A percentile compares a stretch with the other conserved stretches of the same genome.
Conservation (phyloP, 2,888 invertebrate genomes). For the Metallyticus violacea region DNA sequence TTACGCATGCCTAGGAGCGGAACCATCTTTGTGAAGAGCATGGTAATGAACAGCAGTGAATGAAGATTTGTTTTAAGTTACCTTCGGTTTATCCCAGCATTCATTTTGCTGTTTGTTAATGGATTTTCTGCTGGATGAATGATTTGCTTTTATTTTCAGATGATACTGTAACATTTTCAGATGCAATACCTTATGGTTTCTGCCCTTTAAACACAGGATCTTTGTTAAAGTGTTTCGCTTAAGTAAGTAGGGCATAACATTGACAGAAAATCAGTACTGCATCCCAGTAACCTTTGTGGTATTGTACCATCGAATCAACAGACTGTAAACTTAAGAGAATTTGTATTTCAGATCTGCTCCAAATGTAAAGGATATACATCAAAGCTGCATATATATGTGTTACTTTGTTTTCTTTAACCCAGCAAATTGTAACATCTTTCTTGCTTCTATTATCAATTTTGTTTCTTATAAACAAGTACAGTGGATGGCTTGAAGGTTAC, state of each 20-base stretch:
- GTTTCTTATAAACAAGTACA: no score
- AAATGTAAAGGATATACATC: not conserved
- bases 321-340: no score
- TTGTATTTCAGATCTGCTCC: not conserved
- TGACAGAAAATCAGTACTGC: not conserved
- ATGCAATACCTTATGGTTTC: not conserved
- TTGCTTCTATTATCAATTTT: no score
- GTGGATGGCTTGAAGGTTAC: no score
- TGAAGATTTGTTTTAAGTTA: not conserved
- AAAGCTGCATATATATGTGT: not conserved
- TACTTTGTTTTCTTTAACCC: no score
- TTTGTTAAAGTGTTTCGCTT: not conserved
- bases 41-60: not conserved
- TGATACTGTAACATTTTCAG: no score
- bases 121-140: not conserved
- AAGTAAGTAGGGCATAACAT: not conserved
- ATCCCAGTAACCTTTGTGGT: not conserved
- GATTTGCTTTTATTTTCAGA: not conserved
- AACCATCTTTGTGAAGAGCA: not conserved
- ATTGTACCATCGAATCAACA: no score
- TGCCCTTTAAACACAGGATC: not conserved
- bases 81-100: not conserved
- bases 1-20: not conserved
- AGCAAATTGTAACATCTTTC: no score
- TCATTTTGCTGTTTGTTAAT: not conserved